These are phyloP conservation scores for Lordiphosa stackelbergi DNA, from an alignment of 1,140 invertebrate genomes.

Conservation along the genomic window DNA sequence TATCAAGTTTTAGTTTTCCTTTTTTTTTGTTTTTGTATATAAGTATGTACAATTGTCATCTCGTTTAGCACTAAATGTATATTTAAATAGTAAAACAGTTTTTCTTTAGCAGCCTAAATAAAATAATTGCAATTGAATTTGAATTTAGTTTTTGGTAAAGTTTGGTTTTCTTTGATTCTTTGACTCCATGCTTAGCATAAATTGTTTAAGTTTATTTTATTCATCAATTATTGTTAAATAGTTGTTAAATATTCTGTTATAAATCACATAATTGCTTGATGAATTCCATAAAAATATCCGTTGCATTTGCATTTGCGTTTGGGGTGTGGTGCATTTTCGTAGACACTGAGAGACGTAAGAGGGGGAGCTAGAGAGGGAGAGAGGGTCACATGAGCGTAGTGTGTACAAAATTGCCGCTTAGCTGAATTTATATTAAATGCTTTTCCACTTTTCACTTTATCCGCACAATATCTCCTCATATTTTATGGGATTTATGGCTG, in stretches of 20 bases:
- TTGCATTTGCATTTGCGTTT: neutral
- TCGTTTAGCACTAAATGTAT: slow-evolving; percentile 40
- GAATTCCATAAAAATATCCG: slow-evolving; percentile 62
- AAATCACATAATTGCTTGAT: slow-evolving; percentile 76
- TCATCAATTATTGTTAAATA: slow-evolving; percentile 71
- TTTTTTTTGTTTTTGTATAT: slow-evolving; percentile 24
- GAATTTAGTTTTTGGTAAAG: slow-evolving; percentile 41
- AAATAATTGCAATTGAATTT: slow-evolving; percentile 72
- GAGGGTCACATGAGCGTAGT: slow-evolving; percentile 17
- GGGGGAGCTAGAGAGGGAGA: slow-evolving; percentile 6
- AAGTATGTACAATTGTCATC: slow-evolving; percentile 54
- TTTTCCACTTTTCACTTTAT: slow-evolving; percentile 41
- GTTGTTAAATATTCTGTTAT: slow-evolving; percentile 70
- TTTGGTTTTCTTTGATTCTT: slow-evolving; percentile 52
- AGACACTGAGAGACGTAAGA: slow-evolving; percentile 47
- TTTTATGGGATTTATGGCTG: slow-evolving; percentile 9
- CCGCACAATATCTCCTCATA: slow-evolving; percentile 21
- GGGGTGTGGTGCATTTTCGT: slow-evolving; percentile 19
- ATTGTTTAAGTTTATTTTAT: slow-evolving; percentile 35
- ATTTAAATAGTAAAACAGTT: slow-evolving; percentile 46
- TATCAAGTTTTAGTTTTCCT: slow-evolving; percentile 21
- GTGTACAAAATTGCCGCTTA: slow-evolving; percentile 44
- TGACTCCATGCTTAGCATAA: slow-evolving; percentile 57
- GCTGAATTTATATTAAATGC: slow-evolving; percentile 59
- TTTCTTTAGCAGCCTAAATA: slow-evolving; percentile 38